These are phyloP conservation scores for Thunnus maccoyii DNA, from an alignment of 2,113 vertebrate genomes.

Conservation along the genomic window DNA sequence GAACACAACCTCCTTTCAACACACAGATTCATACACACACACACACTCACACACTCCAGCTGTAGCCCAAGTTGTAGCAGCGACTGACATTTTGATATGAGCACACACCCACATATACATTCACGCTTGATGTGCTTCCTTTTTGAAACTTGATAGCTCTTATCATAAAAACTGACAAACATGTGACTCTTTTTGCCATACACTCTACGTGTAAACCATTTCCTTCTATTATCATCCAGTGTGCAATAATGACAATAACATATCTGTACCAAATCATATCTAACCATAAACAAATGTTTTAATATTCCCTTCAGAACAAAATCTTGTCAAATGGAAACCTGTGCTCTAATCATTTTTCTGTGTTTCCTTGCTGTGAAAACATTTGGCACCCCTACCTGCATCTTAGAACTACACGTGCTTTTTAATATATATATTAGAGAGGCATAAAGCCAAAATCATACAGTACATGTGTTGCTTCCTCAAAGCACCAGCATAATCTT, in stretches of 20 bases:
- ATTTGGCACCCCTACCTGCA: not conserved
- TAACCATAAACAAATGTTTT: not conserved
- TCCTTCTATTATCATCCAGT: not conserved
- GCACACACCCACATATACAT: not conserved
- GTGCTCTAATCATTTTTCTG: not conserved
- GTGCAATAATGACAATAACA: not conserved
- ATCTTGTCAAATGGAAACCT: not conserved
- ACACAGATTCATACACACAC: not conserved
- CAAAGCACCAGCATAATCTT: not conserved
- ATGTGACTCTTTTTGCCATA: not conserved
- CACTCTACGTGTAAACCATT: not conserved
- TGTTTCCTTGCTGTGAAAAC: not conserved
- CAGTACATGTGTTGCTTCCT: not conserved
- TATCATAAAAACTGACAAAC: not conserved
- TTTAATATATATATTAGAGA: not conserved
- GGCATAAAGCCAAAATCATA: not conserved
- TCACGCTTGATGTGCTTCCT: not conserved
- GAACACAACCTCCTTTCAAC: conserved; percentile 67
- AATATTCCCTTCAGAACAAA: not conserved
- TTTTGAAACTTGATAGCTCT: not conserved
- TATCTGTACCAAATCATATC: not conserved
- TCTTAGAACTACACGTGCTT: not conserved
- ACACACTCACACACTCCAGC: conserved; percentile 18
- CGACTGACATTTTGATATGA: conserved; percentile 30
- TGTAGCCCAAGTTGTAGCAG: not conserved